phyloP scores from a whole-genome alignment of 2,888 invertebrate species.

The Idaea dimidiata region DNA sequence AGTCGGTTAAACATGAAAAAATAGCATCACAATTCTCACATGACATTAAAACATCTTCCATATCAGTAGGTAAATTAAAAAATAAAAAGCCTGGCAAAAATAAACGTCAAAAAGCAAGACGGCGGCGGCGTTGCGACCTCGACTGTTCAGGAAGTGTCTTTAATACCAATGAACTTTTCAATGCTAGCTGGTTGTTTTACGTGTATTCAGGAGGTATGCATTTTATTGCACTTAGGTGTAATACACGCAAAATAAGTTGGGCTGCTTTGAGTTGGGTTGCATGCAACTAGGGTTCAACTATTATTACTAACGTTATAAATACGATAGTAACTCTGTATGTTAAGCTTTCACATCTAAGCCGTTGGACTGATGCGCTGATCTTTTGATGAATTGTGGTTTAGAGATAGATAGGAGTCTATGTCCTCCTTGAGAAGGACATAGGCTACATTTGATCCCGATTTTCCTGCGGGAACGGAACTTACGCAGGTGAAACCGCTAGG shows the following conservation, averaged over 20 bases:
- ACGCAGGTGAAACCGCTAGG: too few relatives aligned
- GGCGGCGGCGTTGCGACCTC: slow-evolving; percentile 71
- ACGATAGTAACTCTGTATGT: too few relatives aligned
- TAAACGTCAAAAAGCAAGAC: slow-evolving; percentile 77
- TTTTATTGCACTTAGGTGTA: slow-evolving; percentile 26
- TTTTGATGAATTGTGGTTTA: too few relatives aligned
- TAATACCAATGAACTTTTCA: slow-evolving; percentile 79
- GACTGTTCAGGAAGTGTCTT: slow-evolving; percentile 68
- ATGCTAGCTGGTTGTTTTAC: slow-evolving; percentile 67
- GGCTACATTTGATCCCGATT: too few relatives aligned
- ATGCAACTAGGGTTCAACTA: too few relatives aligned
- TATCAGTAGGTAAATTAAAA: slow-evolving; percentile 43
- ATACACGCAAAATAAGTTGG: not conserved
- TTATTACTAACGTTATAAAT: too few relatives aligned
- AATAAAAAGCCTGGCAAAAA: slow-evolving; percentile 69
- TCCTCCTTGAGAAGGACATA: too few relatives aligned
- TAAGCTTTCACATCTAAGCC: too few relatives aligned
- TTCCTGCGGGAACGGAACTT: too few relatives aligned
- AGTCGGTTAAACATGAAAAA: slow-evolving; percentile 11
- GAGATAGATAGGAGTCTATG: too few relatives aligned
- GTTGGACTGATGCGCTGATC: too few relatives aligned
- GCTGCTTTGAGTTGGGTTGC: not conserved
- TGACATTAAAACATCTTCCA: slow-evolving; percentile 34
- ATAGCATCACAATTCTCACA: slow-evolving; percentile 15
- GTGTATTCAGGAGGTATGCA: slow-evolving; percentile 51